phyloP scores from a whole-genome alignment of 2,797 vertebrate genomes.

The Bryconaethiops microstoma region DNA sequence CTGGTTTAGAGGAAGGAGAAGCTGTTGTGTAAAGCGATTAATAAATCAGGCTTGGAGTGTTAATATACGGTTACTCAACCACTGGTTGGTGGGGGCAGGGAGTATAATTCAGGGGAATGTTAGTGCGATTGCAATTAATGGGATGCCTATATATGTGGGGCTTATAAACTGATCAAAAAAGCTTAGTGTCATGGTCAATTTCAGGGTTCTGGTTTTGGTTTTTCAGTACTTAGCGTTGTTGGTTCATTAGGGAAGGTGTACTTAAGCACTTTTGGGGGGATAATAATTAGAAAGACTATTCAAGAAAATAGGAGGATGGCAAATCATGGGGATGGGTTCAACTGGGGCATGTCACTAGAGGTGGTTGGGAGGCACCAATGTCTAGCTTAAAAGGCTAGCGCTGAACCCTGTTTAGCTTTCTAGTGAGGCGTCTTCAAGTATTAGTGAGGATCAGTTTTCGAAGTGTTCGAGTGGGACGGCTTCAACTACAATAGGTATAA shows the following conservation, averaged over 20 bases:
- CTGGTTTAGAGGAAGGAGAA: accelerated
- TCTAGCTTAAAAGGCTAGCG: conserved; percentile 61
- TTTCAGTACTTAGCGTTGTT: accelerated
- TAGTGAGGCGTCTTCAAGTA: conserved; percentile 58
- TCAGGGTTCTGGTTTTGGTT: conserved; percentile 32
- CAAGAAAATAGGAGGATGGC: conserved; percentile 3
- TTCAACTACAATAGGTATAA: conserved; percentile 65
- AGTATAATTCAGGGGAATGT: accelerated
- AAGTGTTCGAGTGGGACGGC: conserved; percentile 55
- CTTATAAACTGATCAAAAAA: conserved; percentile 63
- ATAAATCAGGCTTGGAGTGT: conserved; percentile 32
- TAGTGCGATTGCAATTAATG: not conserved
- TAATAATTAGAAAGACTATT: accelerated
- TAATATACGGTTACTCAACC: accelerated
- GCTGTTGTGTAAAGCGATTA: not conserved
- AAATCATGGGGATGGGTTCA: conserved; percentile 55
- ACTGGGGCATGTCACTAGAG: conserved; percentile 64
- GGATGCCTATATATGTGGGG: not conserved
- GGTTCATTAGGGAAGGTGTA: not conserved
- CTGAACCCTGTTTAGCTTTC: conserved; percentile 57
- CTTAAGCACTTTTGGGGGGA: not conserved
- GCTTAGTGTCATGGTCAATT: conserved; percentile 61
- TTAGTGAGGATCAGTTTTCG: not conserved
- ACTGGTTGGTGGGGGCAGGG: accelerated
- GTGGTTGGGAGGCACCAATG: conserved; percentile 58